Evolutionary conservation across 2,888 invertebrate genomes (phyloP), one percentile per base, ranked within the genome.

Genomic region (Ichneumoninae sp.): DNA sequence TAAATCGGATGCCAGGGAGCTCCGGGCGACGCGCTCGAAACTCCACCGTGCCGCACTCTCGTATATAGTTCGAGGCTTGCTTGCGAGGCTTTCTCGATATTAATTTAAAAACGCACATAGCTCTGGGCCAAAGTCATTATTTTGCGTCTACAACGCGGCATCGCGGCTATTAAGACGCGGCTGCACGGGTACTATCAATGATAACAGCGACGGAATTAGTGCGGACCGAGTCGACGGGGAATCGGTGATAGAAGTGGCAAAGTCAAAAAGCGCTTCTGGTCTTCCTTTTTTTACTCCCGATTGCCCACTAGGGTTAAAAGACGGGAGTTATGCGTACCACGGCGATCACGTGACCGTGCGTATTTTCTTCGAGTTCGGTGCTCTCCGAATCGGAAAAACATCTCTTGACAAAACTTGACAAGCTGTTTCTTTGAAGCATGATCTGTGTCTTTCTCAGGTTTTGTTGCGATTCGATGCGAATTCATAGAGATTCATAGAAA

Each of bases 1-100:
- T 76, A 76, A 76, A 76, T 76, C 76, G 76, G 66, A 36, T 30
- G 36, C 76, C 40, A 66, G 52, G 40, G 52, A 50, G 76, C 76
- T 54, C 50, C 76, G 26, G 76, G 76, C 76, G 76, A 76, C 36
- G 36, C 52, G 52, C 50, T 65, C 52, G 40, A 76, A 76, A 66
- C 66, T 66, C 40, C 66, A 66, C 40, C 16, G 30, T 7, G 60
- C 60, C 44, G 30, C 60, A 33, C 16, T 62, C 33, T 62, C 60
- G 60, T 30, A 62, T 30, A 62, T 6, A 30, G 57, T 36, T 52
- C 66, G 65, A 65, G 16, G 5, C 16, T 33, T n/a, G n/a, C 16
- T 33, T 13, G 40, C 7, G 52, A 50, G 65, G 76, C 40, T 76
- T 54, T 16, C 52, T 22, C 40, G 65, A 70, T 54, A 57, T 76